These are phyloP conservation scores for Yponomeuta cagnagella DNA, from an alignment of 2,888 invertebrate genomes.

Conservation along the genomic window DNA sequence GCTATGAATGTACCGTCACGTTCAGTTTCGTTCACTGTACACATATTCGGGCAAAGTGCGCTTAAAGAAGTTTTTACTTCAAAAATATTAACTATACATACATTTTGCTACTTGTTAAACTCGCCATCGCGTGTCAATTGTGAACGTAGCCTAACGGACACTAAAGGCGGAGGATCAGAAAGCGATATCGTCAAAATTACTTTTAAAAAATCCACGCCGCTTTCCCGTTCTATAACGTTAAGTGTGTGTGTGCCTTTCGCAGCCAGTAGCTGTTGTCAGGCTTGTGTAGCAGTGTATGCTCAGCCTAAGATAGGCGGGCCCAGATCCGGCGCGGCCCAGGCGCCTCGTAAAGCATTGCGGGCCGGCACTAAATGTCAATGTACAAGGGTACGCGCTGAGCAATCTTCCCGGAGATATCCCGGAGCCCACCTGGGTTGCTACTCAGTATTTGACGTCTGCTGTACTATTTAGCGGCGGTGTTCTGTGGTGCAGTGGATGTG, in stretches of 20 bases:
- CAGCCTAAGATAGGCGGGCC: neutral
- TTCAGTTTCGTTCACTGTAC: too few species aligned
- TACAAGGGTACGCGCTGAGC: constrained; percentile 34
- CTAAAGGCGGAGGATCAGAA: neutral
- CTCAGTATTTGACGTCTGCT: neutral
- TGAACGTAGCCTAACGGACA: neutral
- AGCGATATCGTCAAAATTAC: neutral
- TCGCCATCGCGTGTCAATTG: too few species aligned
- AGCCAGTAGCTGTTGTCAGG: neutral
- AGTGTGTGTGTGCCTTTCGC: neutral
- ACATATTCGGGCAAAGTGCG: too few species aligned
- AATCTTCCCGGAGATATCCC: constrained; percentile 6
- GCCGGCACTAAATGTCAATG: constrained; percentile 58
- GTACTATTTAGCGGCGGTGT: too few species aligned
- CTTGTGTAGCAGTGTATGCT: neutral
- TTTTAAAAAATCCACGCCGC: neutral
- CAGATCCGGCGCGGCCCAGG: constrained; percentile 22
- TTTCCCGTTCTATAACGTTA: neutral
- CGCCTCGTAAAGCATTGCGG: constrained; percentile 48
- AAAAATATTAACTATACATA: too few species aligned
- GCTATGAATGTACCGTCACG: too few species aligned
- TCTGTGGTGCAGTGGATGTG: neutral
- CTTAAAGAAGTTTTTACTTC: too few species aligned
- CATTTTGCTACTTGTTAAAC: too few species aligned
- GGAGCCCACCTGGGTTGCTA: neutral